These are phyloP conservation scores for Asteroscopus sphinx DNA, from an alignment of 2,888 invertebrate species.

Conservation along the genomic window DNA sequence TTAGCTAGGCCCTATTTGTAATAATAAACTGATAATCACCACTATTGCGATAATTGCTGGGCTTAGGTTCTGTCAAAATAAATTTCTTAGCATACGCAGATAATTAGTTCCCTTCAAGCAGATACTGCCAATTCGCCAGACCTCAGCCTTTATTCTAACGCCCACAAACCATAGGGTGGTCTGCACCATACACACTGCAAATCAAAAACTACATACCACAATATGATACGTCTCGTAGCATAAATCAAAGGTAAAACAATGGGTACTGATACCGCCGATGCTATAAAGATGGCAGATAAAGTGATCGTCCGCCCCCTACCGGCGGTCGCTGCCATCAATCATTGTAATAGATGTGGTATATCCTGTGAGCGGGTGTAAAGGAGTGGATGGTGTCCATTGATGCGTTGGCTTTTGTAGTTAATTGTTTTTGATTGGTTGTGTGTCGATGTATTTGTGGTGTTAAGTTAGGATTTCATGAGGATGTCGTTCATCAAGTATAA, in stretches of 20 bases:
- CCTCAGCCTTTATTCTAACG: conserved; percentile 1
- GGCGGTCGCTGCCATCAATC: conserved; percentile 51
- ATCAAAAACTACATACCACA: conserved; percentile 52
- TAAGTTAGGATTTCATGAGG: not conserved
- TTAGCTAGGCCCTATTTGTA: too few species aligned
- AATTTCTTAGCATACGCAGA: not conserved
- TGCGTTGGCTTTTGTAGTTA: conserved; percentile 20
- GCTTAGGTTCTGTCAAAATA: not conserved
- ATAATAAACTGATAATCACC: too few species aligned
- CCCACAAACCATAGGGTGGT: conserved; percentile 45
- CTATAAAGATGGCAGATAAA: conserved; percentile 58
- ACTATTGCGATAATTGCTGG: too few species aligned
- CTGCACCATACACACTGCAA: conserved; percentile 44
- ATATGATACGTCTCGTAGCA: conserved; percentile 43
- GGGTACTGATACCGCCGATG: conserved; percentile 50
- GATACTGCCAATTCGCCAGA: not conserved
- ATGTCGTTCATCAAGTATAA: not conserved
- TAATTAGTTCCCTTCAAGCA: not conserved
- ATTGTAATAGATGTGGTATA: conserved; percentile 54
- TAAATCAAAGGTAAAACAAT: conserved; percentile 60
- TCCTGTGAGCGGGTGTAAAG: conserved; percentile 26
- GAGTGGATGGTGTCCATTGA: conserved; percentile 37
- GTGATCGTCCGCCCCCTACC: conserved; percentile 55
- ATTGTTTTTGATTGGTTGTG: not conserved
- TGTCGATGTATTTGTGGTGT: conserved; percentile 5